Conservation (phyloP, 2,113 vertebrate genomes). For the Engraulis encrasicolus region DNA sequence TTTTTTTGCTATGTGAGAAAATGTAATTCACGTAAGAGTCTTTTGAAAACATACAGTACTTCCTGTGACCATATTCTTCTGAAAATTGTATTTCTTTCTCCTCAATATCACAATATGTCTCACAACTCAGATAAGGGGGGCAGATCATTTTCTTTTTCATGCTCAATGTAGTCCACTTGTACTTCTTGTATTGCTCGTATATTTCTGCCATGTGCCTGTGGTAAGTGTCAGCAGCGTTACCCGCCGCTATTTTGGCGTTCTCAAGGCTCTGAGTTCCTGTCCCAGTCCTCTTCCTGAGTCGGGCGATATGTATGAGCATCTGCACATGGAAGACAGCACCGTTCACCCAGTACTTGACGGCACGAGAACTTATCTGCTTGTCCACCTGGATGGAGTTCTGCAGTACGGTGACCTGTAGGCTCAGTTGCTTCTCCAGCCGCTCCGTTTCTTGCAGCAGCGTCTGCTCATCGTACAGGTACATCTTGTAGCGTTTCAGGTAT, state of each 20-base stretch:
- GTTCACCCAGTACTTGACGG: constrained; percentile 25
- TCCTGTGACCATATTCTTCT: too few species aligned
- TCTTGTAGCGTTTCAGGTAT: constrained; percentile 26
- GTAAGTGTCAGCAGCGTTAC: not conserved
- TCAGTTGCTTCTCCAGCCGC: constrained; percentile 1
- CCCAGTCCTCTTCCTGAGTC: not conserved
- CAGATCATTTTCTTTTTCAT: too few species aligned
- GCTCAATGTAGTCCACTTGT: not conserved
- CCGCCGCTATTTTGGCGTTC: not conserved
- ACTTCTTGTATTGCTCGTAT: not conserved
- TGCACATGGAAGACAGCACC: constrained; percentile 25
- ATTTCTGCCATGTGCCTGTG: not conserved
- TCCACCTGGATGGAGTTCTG: constrained; percentile 27
- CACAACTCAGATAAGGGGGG: too few species aligned
- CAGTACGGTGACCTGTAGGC: constrained; percentile 24
- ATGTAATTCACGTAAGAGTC: not conserved
- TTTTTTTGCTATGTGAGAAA: not conserved
- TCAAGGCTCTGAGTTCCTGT: not conserved
- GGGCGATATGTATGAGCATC: constrained; percentile 27
- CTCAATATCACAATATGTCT: too few species aligned
- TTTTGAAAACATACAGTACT: too few species aligned
- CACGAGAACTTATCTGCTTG: constrained; percentile 21
- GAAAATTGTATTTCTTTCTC: too few species aligned
- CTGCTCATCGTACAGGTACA: not conserved
- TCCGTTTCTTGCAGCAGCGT: not conserved